phyloP scores from a whole-genome alignment of 2,888 invertebrate species.

The Athetis lepigone region DNA sequence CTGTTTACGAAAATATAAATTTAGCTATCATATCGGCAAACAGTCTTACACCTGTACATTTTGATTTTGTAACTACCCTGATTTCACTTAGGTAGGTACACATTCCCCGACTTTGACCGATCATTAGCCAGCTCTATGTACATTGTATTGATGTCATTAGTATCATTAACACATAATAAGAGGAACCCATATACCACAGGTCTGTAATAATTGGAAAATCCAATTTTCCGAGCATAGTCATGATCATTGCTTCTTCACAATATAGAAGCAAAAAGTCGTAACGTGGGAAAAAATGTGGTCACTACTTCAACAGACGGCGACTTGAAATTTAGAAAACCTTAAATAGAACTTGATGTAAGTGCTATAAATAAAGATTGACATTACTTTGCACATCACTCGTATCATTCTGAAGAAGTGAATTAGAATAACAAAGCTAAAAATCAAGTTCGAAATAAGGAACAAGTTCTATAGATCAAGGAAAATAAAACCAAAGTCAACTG shows the following conservation, averaged over 20 bases:
- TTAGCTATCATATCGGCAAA: too few species aligned
- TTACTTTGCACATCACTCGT: background rate
- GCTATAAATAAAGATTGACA: background rate
- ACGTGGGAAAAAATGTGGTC: background rate
- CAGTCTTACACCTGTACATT: too few species aligned
- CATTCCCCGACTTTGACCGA: slow-evolving; percentile 28
- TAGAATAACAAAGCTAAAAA: slow-evolving; percentile 10
- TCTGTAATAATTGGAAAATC: slow-evolving; percentile 25
- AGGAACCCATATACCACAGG: slow-evolving; percentile 39
- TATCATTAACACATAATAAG: slow-evolving; percentile 30
- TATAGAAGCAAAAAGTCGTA: background rate
- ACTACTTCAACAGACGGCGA: background rate
- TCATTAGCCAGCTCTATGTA: slow-evolving; percentile 3
- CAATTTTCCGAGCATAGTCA: slow-evolving; percentile 22
- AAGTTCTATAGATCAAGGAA: slow-evolving; percentile 30
- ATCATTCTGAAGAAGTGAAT: background rate
- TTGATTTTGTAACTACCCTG: background rate
- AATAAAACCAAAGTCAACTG: slow-evolving; percentile 32
- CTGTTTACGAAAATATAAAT: too few species aligned
- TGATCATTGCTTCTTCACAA: slow-evolving; percentile 1
- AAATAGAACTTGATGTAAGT: background rate
- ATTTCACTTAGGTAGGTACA: background rate
- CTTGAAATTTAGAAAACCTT: background rate
- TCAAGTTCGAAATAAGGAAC: slow-evolving; percentile 22
- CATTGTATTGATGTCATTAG: slow-evolving; percentile 31